Evolutionary conservation across 2,113 vertebrate genomes (phyloP), one percentile per base, ranked within the genome.

Genomic region (Lepisosteus oculatus): DNA sequence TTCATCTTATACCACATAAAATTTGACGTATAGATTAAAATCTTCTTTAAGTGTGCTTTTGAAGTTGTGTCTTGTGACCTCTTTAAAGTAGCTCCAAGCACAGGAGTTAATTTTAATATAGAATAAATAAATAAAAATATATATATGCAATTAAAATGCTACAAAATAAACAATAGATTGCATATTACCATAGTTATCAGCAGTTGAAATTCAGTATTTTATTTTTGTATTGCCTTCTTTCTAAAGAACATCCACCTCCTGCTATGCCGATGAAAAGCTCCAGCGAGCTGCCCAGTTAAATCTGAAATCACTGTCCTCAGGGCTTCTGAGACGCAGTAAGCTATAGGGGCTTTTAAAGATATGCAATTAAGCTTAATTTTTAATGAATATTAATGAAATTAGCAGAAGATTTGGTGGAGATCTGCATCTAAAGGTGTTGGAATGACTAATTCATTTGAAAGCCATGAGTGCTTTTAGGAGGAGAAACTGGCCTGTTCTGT

Each of bases 311-410:
- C 70, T 69, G 65, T 75, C 80, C 76, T 78, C 72, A 69, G 74
- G 68, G 75, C 78, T 64, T 59, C 62, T 44, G 70, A 59, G 73
- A 74, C 4, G 73, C 59, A 17, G n/a, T 41, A 6, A 61, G 74
- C 57, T 77, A 65, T 54, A 47, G 65, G 73, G 72, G 77, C 75
- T 80, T 80, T 79, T 85, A 86, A 87, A 88, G 85, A 87, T 75
- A 72, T 42, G 80, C 88, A 92, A 90, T 92, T 90, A 90, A 86
- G 86, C 89, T 87, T 92, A 90, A 90, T 92, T 89, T 92, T 90
- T 90, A 90, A 90, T 90, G 90, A 92, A 90, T 92, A 92, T 92
- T 90, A 90, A 92, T 92, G 87, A 83, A 76, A 89, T 90, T 92
- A 90, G 83, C 67, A 77, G 89, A 82, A 88, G 83, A 90, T 89